These are phyloP conservation scores for Vicugna pacos DNA, from an alignment of 2,113 vertebrate species.

Conservation along the genomic window DNA sequence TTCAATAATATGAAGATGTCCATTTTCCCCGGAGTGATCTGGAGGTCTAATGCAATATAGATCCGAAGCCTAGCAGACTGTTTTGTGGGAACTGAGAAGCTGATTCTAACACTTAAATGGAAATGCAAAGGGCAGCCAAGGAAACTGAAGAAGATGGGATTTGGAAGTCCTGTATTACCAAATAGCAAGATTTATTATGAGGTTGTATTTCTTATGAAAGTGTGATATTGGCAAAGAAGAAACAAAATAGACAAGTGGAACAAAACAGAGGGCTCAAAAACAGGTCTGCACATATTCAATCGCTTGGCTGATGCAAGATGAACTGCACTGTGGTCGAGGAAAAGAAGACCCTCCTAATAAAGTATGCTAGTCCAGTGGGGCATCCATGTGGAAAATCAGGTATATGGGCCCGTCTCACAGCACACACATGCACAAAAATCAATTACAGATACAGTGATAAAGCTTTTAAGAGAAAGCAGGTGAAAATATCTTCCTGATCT, in stretches of 20 bases:
- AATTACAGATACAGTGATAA: not conserved
- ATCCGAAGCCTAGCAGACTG: not conserved
- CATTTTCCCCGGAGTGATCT: not conserved
- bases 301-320: not conserved
- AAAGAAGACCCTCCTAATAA: not conserved
- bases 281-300: not conserved
- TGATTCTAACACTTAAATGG: slow-evolving; percentile 11
- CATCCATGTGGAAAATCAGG: not conserved
- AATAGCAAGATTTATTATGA: not conserved
- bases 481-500: not conserved
- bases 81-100: not conserved
- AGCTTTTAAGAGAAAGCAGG: slow-evolving; percentile 11
- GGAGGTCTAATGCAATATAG: not conserved
- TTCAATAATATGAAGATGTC: not conserved
- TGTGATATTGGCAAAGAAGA: not conserved
- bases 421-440: not conserved
- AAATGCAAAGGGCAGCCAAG: not conserved
- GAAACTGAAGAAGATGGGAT: not conserved
- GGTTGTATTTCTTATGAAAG: not conserved
- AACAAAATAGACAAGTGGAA: not conserved
- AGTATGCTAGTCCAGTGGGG: not conserved
- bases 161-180: not conserved
- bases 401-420: not conserved
- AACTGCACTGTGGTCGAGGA: not conserved
- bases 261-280: not conserved